Percentiles rank a stretch among this genome's conserved stretches.
phyloP scores from a whole-genome alignment of 1,140 invertebrate genomes.

The Bicyclus anynana region DNA sequence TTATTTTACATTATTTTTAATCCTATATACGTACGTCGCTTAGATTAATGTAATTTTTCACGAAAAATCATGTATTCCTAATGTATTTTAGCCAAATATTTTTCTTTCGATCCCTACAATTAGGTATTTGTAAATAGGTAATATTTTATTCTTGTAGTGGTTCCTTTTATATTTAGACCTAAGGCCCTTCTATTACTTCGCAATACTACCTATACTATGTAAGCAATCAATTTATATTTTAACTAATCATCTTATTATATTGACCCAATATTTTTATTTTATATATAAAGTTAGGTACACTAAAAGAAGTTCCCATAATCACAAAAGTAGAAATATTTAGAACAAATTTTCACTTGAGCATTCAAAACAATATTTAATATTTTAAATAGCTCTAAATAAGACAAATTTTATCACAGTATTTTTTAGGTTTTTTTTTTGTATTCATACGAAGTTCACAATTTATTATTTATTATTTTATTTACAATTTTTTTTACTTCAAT shows the following conservation, averaged over 20 bases:
- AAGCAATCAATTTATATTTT: conserved; percentile 68
- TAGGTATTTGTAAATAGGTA: conserved; percentile 63
- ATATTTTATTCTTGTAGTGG: conserved; percentile 71
- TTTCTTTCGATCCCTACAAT: conserved; percentile 60
- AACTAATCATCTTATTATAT: conserved; percentile 28
- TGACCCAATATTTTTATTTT: conserved; percentile 21
- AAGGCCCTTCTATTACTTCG: conserved; percentile 70
- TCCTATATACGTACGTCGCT: conserved; percentile 48
- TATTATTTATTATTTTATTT: background rate
- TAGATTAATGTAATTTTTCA: conserved; percentile 47
- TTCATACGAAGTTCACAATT: background rate
- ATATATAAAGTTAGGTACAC: conserved; percentile 4
- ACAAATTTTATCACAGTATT: background rate
- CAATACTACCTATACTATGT: conserved; percentile 69
- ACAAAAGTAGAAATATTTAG: conserved; percentile 3
- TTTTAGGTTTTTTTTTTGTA: background rate
- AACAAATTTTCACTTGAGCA: background rate
- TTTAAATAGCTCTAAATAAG: background rate
- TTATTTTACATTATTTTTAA: conserved; percentile 37
- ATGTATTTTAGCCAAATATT: conserved; percentile 73
- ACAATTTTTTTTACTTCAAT: background rate
- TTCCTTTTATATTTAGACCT: conserved; percentile 68
- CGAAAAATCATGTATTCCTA: conserved; percentile 60
- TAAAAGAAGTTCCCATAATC: conserved; percentile 9
- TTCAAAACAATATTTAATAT: background rate